Base-by-base conservation (phyloP, 1,140 invertebrate genomes). In the Nautilus pompilius region DNA sequence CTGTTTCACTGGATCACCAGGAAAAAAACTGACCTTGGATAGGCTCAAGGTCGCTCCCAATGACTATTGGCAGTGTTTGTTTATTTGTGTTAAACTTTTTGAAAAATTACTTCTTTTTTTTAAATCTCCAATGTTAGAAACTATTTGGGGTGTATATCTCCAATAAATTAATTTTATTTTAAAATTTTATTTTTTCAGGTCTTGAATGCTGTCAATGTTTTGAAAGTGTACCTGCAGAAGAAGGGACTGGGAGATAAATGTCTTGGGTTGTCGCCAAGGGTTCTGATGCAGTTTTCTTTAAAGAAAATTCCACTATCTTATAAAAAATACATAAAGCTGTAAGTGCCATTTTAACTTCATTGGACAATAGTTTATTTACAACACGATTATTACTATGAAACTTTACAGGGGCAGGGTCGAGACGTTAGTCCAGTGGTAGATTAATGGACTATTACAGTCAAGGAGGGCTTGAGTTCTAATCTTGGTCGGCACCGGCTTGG, bases 281-380 rank as follows among this genome's bases (percentile, higher is more conserved):
- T 77, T 3, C n/a, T 66, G 15, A 20, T 77, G 45, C 65, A 66
- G 56, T 63, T 77, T 34, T 49, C 58, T 57, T 64, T 77, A 53
- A 77, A 74, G 58, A 74, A 70, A 62, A 65, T 75, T 48, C 72
- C 75, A 3, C 63, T 66, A 8, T 4, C 60, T 15, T 64, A 64
- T 33, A 66, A 73, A 20, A 66, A 66, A 56, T 66, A 53, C n/a
- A 62, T 74, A n/a, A 73, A 72, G 56, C 34, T 76, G 70, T 74
- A 66, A 71, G 69, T 61, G 58, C 3, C 24, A 33, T 46, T 36
- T 4, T 20, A n/a, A 29, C 60, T 22, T 33, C 51, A 22, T 41
- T 17, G 4, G 30, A 49, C 2, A 33, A 1, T 45, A 22, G 22
- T 62, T 28, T n/a, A 22, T 20, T n/a, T 10, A n/a, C 33, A 6